Evolutionary conservation across 2,888 invertebrate species (phyloP).

Genomic region (Cephus nigrinus): DNA sequence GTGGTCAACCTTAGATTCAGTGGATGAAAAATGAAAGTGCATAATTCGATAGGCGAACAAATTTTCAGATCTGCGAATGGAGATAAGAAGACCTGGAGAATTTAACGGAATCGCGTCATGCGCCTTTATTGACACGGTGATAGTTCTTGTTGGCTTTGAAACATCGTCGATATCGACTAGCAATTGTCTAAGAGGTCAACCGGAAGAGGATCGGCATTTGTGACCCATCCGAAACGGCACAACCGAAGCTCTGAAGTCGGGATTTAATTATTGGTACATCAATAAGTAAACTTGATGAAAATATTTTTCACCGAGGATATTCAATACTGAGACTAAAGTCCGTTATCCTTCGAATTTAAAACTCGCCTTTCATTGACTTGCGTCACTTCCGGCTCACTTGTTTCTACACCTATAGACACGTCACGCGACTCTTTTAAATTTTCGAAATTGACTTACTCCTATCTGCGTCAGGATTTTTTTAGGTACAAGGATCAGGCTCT

Average conservation of each 20-base stretch:
- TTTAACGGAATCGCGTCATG: background rate
- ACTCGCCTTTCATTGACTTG: background rate
- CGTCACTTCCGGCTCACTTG: background rate
- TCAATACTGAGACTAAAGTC: background rate
- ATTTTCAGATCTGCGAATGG: background rate
- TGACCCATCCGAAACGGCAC: background rate
- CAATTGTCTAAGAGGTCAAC: background rate
- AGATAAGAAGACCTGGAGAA: background rate
- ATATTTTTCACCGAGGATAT: background rate
- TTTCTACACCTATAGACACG: background rate
- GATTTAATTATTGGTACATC: background rate
- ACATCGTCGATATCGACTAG: background rate
- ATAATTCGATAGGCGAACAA: background rate
- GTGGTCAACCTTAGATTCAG: background rate
- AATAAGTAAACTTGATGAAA: background rate
- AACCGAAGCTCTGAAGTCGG: background rate
- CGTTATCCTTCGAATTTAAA: background rate
- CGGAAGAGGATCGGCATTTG: background rate
- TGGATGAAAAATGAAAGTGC: background rate
- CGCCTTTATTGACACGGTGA: background rate
- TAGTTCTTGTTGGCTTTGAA: background rate
- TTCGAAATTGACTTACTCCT: background rate
- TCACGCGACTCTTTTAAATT: no score
- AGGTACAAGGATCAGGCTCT: background rate
- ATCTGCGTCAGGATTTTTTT: background rate